Conservation (phyloP, 2,113 vertebrate species). For the Micronycteris hirsuta region DNA sequence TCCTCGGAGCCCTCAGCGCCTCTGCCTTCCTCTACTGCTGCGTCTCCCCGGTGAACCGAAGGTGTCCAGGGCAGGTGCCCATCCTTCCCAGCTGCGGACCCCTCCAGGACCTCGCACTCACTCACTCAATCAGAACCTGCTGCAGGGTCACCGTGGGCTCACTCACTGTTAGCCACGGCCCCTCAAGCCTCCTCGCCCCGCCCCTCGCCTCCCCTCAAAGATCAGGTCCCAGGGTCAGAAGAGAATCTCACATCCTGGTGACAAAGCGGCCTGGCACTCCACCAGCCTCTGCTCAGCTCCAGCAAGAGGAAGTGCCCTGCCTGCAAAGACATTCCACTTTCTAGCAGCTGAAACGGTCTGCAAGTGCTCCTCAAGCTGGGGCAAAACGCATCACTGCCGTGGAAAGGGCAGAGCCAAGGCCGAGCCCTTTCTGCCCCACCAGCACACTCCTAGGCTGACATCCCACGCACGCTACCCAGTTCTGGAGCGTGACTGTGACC, state of each 20-base stretch:
- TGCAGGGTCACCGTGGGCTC: not conserved
- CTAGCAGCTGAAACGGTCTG: not conserved
- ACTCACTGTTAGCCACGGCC: not conserved
- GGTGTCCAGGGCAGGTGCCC: not conserved
- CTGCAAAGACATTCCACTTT: conserved; percentile 5
- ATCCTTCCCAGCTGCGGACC: not conserved
- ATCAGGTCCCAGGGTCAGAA: not conserved
- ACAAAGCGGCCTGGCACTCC: not conserved
- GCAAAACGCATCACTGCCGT: not conserved
- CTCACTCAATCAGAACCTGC: not conserved
- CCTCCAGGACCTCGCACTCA: not conserved
- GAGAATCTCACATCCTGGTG: not conserved
- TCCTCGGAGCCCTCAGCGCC: not conserved
- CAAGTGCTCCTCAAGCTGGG: not conserved
- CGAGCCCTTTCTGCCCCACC: not conserved
- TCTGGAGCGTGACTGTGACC: not conserved
- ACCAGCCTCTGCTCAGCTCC: not conserved
- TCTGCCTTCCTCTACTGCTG: not conserved
- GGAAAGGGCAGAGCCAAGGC: not conserved
- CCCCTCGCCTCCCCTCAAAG: not conserved
- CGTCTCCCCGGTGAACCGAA: not conserved
- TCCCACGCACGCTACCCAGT: not conserved
- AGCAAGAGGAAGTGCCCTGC: not conserved
- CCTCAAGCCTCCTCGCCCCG: not conserved
- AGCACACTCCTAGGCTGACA: not conserved